Conservation (phyloP, 2,888 invertebrate genomes). For the Zelleria hepariella region DNA sequence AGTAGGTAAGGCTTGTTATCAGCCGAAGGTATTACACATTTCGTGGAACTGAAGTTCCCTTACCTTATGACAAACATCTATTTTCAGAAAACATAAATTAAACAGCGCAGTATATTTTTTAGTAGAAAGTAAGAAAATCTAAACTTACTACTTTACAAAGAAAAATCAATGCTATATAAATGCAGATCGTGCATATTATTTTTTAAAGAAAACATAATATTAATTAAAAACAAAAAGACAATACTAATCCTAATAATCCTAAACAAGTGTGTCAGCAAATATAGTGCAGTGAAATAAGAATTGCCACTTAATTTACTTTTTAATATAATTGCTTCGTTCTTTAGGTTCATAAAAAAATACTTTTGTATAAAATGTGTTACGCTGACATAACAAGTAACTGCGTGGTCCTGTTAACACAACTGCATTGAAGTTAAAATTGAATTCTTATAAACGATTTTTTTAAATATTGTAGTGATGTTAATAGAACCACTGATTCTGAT, state of each 20-base stretch:
- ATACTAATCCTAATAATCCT: slow-evolving; percentile 35
- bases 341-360: slow-evolving; percentile 61
- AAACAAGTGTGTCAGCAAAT: slow-evolving; percentile 63
- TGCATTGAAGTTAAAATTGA: not conserved
- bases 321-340: slow-evolving; percentile 47
- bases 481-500: slow-evolving; percentile 20
- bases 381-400: slow-evolving; percentile 55
- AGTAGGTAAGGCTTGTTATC: slow-evolving; percentile 54
- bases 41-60: not conserved
- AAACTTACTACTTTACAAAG: slow-evolving; percentile 38
- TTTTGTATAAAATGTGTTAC: slow-evolving; percentile 69
- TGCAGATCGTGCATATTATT: slow-evolving; percentile 69
- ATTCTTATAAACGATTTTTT: not conserved
- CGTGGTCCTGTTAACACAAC: slow-evolving; percentile 34
- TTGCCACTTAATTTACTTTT: slow-evolving; percentile 67
- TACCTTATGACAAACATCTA: not conserved
- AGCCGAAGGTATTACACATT: slow-evolving; percentile 32
- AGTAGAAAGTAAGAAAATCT: not conserved
- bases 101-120: not conserved
- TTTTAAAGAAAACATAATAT: slow-evolving; percentile 34
- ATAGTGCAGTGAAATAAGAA: slow-evolving; percentile 67
- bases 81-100: slow-evolving; percentile 1
- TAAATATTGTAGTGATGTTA: not conserved
- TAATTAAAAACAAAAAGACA: slow-evolving; percentile 27
- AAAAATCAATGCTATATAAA: slow-evolving; percentile 55